phyloP scores from a whole-genome alignment of 2,113 vertebrate species.

The Lepidothrix coronata region DNA sequence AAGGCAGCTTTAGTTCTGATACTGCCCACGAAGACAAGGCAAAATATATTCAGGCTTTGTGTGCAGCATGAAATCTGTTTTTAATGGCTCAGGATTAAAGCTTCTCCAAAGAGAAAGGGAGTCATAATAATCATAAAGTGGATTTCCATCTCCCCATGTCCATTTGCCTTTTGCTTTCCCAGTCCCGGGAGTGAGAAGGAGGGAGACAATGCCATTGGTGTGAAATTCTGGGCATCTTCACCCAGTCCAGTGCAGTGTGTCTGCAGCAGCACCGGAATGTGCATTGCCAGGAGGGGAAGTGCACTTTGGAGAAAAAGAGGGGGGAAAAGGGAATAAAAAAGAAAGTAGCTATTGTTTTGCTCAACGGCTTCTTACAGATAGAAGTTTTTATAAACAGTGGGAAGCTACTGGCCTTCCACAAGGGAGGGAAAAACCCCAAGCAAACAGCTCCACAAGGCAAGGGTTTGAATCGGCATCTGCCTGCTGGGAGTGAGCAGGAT shows the following conservation, averaged over 20 bases:
- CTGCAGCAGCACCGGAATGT: accelerated
- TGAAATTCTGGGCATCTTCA: neutral
- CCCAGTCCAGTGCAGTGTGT: accelerated
- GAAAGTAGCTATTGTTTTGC: neutral
- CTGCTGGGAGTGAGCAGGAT: neutral
- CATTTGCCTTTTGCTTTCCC: neutral
- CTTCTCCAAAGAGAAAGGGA: neutral
- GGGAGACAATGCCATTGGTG: neutral
- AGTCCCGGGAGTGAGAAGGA: neutral
- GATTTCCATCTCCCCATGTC: neutral
- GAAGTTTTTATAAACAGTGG: neutral
- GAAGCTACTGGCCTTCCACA: neutral
- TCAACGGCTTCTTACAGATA: neutral
- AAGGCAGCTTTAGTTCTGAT: neutral
- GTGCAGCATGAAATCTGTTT: neutral
- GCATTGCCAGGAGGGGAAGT: neutral
- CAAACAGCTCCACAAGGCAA: neutral
- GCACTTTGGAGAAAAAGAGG: neutral
- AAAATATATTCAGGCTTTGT: neutral
- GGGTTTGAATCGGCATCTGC: neutral
- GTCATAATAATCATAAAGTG: accelerated
- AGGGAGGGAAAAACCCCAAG: neutral
- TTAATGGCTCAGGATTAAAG: neutral
- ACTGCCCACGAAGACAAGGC: neutral
- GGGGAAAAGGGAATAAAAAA: accelerated